Evolutionary conservation across 2,797 vertebrate species (phyloP).

Genomic region (Sus cebifrons): DNA sequence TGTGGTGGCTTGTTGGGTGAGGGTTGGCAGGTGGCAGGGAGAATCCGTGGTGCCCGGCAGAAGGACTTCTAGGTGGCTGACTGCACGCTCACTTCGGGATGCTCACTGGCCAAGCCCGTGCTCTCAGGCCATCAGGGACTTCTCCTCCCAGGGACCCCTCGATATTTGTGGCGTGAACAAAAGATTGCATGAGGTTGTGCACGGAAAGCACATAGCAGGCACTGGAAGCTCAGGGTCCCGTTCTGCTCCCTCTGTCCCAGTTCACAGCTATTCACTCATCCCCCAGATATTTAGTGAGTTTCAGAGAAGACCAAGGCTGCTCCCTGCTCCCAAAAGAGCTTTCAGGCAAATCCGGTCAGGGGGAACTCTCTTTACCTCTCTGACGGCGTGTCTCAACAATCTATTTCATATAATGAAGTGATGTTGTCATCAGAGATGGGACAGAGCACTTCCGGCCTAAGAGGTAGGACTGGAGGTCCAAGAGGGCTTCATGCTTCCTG

Average conservation of each 20-base stretch:
- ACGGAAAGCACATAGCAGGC: rapidly evolving
- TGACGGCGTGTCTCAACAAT: neutral
- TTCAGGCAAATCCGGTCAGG: neutral
- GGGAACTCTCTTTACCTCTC: neutral
- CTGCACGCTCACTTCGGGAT: neutral
- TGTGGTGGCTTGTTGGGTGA: neutral
- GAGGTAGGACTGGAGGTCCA: neutral
- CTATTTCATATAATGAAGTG: neutral
- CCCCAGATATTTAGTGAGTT: rapidly evolving
- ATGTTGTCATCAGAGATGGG: neutral
- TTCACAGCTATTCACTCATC: rapidly evolving
- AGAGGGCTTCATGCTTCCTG: neutral
- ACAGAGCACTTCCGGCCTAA: neutral
- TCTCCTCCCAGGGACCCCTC: neutral
- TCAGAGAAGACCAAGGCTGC: neutral
- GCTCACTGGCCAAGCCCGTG: neutral
- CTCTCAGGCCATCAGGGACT: neutral
- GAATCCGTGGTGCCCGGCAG: rapidly evolving
- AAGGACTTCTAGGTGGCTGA: neutral
- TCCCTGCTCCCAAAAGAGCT: neutral
- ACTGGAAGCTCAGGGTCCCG: rapidly evolving
- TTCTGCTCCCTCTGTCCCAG: neutral
- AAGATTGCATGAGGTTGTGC: rapidly evolving
- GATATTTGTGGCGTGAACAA: neutral
- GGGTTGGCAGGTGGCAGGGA: neutral